Evolutionary conservation across 2,797 vertebrate species (phyloP).

Genomic region (Cynopterus sphinx): DNA sequence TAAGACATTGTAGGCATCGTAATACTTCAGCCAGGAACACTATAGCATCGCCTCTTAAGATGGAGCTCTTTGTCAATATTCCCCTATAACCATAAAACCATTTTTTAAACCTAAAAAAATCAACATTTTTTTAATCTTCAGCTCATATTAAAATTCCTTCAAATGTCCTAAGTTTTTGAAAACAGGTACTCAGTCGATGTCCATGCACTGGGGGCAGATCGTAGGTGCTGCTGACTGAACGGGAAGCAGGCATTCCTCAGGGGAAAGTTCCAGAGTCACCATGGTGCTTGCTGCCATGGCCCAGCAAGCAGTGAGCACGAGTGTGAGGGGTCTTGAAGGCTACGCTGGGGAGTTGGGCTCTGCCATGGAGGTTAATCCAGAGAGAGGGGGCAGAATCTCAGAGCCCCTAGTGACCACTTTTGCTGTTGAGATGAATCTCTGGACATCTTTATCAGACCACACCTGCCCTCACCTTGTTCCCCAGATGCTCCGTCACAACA

Average conservation of each 20-base stretch:
- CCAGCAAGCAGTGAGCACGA: accelerated
- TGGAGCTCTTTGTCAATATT: not conserved
- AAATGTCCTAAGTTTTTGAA: not conserved
- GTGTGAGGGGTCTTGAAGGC: not conserved
- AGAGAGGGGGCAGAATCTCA: not conserved
- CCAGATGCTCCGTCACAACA: not conserved
- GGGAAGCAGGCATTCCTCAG: not conserved
- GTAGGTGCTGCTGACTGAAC: not conserved
- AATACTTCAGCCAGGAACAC: not conserved
- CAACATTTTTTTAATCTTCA: not conserved
- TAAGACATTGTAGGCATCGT: not conserved
- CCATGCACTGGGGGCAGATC: not conserved
- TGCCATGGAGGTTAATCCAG: not conserved
- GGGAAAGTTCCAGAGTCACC: not conserved
- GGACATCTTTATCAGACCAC: not conserved
- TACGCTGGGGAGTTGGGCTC: not conserved
- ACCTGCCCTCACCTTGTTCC: not conserved
- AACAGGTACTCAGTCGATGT: not conserved
- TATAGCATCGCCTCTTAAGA: not conserved
- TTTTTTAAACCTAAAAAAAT: not conserved
- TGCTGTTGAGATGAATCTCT: not conserved
- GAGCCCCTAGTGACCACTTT: not conserved
- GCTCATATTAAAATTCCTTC: not conserved
- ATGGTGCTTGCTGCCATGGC: not conserved
- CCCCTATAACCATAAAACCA: not conserved